A percentile compares a stretch with the other conserved stretches of the same genome.
Conservation (phyloP, 2,113 vertebrate genomes). For the Rhizomys pruinosus region DNA sequence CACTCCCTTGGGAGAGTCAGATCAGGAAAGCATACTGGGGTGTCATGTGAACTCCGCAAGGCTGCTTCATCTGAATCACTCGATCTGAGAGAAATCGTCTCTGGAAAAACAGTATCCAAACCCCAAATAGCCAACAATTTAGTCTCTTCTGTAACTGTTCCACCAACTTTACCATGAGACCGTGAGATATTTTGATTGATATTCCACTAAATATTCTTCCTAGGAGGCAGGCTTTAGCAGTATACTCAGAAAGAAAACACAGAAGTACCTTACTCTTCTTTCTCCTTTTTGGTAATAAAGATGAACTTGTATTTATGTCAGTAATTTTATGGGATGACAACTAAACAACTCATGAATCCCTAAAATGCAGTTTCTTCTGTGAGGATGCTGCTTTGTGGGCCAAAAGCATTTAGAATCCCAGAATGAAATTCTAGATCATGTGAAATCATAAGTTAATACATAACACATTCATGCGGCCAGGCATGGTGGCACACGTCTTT, state of each 20-base stretch:
- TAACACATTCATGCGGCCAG: neutral
- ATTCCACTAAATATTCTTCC: neutral
- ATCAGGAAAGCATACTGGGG: accelerated
- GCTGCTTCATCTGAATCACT: neutral
- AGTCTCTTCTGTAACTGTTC: neutral
- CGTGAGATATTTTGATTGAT: neutral
- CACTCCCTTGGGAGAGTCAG: neutral
- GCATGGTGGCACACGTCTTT: too few relatives aligned
- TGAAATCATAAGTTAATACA: neutral
- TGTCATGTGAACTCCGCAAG: neutral
- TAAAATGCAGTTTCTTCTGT: constrained; percentile 10
- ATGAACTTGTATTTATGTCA: neutral
- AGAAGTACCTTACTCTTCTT: neutral
- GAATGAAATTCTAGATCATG: neutral
- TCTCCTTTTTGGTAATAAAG: neutral
- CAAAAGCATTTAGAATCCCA: constrained; percentile 23
- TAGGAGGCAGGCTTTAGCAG: neutral
- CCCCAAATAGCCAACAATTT: neutral
- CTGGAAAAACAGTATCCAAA: neutral
- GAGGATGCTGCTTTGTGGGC: neutral
- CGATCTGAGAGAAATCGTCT: neutral
- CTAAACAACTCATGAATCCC: too few relatives aligned
- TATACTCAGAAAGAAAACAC: neutral
- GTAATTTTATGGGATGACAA: neutral
- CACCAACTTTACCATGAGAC: neutral